Base-by-base conservation (phyloP, 2,888 invertebrate species). In the Catocala sponsa region DNA sequence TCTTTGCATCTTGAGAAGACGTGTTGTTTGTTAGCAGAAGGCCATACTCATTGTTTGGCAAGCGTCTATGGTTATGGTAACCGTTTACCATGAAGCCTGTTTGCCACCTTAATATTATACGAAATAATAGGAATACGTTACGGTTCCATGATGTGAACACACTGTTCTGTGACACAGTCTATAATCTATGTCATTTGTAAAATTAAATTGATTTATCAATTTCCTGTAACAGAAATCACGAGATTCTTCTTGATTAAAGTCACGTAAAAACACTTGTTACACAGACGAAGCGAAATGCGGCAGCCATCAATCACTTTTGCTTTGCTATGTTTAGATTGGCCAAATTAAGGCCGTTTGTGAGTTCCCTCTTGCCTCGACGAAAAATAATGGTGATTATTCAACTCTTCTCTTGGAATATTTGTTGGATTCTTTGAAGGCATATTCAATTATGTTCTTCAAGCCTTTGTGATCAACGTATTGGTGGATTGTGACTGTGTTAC, bases 211-310 rank as follows among this genome's bases (percentile, higher is more conserved):
- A 82, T 82, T 78, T 71, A 77, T 81, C 84, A 86, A 86, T 87
- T 87, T 85, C 84, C 86, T 76, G 71, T 78, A 77, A 78, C 81
- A 81, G 80, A 79, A 77, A 79, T 69, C 76, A 63, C 70, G 74
- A 78, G 80, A 85, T 83, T 75, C 75, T 77, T 78, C 77, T 82
- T 85, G 86, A 89, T 87, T 87, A 85, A 80, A 86, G 88, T 88
- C 87, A 89, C 90, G 90, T 89, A 90, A 85, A 59, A 90, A 89
- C 88, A 91, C 90, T 91, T 90, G 89, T 90, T 88, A 88, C 89
- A 80, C 83, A 79, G 82, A 76, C 78, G 62, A 72, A 74, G 64
- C 72, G 68, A 81, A 81, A 67, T 52, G 63, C 81, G 87, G 82
- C 79, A 75, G 74, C 64, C 86, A 87, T 88, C 85, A 83, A 88